These are phyloP conservation scores for Volucella inflata DNA, from an alignment of 2,888 invertebrate species.

Conservation along the genomic window DNA sequence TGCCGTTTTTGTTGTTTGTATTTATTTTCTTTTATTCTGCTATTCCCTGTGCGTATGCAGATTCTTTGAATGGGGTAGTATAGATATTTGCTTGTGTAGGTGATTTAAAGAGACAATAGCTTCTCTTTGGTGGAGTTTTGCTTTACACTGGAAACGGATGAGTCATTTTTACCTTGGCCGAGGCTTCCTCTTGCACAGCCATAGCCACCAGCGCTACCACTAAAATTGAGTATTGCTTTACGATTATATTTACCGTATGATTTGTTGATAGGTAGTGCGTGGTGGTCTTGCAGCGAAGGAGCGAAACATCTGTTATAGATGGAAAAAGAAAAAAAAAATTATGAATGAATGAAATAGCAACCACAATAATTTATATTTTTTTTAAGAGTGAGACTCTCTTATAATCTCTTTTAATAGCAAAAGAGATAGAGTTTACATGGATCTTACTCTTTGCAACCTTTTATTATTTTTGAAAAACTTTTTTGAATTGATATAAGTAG, in stretches of 20 bases:
- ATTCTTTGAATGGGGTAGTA: background rate
- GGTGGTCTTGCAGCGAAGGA: conserved; percentile 36
- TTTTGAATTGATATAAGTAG: conserved; percentile 34
- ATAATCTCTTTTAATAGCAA: background rate
- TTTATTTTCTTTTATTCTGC: conserved; percentile 5
- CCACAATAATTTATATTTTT: conserved; percentile 1
- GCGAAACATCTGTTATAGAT: conserved; percentile 34
- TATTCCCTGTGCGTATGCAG: conserved; percentile 55
- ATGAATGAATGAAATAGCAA: conserved; percentile 32
- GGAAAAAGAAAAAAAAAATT: conserved; percentile 20
- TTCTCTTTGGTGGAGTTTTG: conserved; percentile 8
- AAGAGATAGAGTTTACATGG: conserved; percentile 16
- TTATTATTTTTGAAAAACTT: background rate
- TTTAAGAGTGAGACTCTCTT: background rate
- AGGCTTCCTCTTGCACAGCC: background rate
- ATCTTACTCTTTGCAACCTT: conserved; percentile 8
- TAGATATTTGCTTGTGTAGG: background rate
- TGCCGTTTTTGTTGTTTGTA: conserved; percentile 41
- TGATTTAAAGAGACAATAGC: background rate
- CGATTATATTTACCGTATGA: conserved; percentile 38
- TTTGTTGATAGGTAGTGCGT: conserved; percentile 28
- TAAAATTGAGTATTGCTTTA: background rate
- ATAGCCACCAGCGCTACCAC: no score
- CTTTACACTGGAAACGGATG: conserved; percentile 13
- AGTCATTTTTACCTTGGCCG: conserved; percentile 54